A percentile compares a stretch with the other conserved stretches of the same genome.
Evolutionary conservation across 2,888 invertebrate species (phyloP).

Genomic region (Thecocarcelia acutangulata): DNA sequence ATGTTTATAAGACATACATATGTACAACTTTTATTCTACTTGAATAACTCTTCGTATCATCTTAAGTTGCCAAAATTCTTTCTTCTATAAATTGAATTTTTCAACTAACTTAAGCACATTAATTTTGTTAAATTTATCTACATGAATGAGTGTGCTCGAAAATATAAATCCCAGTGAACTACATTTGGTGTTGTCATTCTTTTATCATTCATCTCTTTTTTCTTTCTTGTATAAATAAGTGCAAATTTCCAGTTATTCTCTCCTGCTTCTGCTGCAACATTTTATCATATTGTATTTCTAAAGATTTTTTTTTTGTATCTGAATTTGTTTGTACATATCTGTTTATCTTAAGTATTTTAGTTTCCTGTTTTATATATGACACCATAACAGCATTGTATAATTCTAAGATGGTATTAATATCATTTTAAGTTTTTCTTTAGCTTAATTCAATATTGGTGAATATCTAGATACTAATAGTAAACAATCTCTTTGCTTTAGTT

Average conservation of each 20-base stretch:
- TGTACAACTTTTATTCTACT: no score
- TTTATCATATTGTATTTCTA: slow-evolving; percentile 36
- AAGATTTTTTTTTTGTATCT: slow-evolving; percentile 19
- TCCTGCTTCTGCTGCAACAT: slow-evolving; percentile 28
- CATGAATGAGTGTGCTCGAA: no score
- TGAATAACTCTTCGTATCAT: no score
- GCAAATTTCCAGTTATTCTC: background rate
- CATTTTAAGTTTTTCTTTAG: slow-evolving; percentile 48
- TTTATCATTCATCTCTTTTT: slow-evolving; percentile 21
- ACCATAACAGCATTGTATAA: slow-evolving; percentile 48
- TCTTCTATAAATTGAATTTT: no score
- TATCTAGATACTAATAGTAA: slow-evolving; percentile 57
- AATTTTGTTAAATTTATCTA: no score
- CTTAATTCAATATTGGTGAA: slow-evolving; percentile 49
- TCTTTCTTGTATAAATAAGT: background rate
- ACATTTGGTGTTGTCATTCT: slow-evolving; percentile 27
- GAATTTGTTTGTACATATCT: slow-evolving; percentile 12
- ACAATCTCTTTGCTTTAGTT: background rate
- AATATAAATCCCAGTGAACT: slow-evolving; percentile 15
- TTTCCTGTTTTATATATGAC: slow-evolving; percentile 63
- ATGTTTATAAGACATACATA: no score
- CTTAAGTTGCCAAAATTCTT: no score
- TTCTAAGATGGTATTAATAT: slow-evolving; percentile 55
- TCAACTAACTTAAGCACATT: no score
- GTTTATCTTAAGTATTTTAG: slow-evolving; percentile 56